phyloP scores from a whole-genome alignment of 1,140 invertebrate species.

The Drosophila neocordata region DNA sequence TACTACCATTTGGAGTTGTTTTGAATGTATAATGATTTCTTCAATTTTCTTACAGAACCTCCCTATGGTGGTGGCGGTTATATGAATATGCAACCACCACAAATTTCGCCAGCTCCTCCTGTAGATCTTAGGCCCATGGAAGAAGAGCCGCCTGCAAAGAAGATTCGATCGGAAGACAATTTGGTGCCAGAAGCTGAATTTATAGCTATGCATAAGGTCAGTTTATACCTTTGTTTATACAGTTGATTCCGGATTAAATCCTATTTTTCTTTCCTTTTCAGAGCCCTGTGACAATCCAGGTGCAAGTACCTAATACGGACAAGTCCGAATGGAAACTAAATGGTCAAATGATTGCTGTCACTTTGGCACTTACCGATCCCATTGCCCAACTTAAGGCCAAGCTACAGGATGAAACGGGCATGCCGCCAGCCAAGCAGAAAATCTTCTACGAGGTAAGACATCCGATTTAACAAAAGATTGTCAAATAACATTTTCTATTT shows the following conservation, averaged over 20 bases:
- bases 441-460: conserved; percentile 75
- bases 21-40: not conserved
- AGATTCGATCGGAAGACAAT: conserved; percentile 95
- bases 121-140: conserved; percentile 84
- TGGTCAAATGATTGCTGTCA: conserved; percentile 93
- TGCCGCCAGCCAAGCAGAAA: conserved; percentile 99
- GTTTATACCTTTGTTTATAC: conserved; percentile 17
- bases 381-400: conserved; percentile 94
- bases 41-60: conserved; percentile 44
- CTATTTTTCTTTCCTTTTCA: conserved; percentile 27
- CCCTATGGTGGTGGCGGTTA: conserved; percentile 83
- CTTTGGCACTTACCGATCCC: conserved; percentile 90
- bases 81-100: conserved; percentile 71
- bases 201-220: conserved; percentile 83
- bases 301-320: conserved; percentile 92
- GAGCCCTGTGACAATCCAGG: conserved; percentile 90
- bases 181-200: conserved; percentile 92
- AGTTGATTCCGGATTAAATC: not conserved
- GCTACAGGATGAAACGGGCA: conserved; percentile 93
- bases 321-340: conserved; percentile 98
- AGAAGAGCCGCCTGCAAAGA: conserved; percentile 95
- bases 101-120: conserved; percentile 83
- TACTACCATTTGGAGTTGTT: not conserved
- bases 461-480: not conserved
- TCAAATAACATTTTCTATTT: conserved; percentile 4